Evolutionary conservation across 2,797 vertebrate species (phyloP).

Genomic region (Corythornis leucogaster): DNA sequence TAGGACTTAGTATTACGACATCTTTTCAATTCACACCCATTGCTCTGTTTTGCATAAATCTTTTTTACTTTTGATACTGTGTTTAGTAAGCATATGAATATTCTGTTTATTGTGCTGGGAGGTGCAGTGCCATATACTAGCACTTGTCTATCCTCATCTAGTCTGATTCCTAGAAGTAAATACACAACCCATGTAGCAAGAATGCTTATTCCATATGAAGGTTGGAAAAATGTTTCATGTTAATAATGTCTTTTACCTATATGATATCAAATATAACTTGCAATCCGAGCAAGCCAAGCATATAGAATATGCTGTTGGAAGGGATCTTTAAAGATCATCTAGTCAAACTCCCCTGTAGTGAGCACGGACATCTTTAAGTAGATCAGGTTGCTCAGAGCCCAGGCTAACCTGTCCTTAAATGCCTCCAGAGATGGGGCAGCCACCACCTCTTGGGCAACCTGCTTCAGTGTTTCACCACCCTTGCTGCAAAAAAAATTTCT

Average conservation of each 20-base stretch:
- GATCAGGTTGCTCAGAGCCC: background rate
- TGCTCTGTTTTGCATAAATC: conserved; percentile 57
- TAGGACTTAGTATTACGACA: background rate
- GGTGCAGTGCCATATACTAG: background rate
- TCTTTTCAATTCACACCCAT: background rate
- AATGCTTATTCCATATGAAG: background rate
- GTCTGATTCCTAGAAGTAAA: background rate
- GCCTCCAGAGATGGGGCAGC: background rate
- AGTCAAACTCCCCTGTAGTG: background rate
- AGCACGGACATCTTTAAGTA: background rate
- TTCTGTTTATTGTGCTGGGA: background rate
- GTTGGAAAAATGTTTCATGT: background rate
- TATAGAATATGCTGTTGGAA: background rate
- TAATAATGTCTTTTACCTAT: background rate
- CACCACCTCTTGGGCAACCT: background rate
- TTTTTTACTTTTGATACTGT: background rate
- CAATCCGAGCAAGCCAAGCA: background rate
- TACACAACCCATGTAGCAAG: background rate
- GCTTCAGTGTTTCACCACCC: background rate
- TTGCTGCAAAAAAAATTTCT: background rate
- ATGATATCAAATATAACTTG: background rate
- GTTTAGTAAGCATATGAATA: background rate
- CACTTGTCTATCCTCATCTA: background rate
- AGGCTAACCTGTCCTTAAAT: background rate
- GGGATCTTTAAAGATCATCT: background rate